Base-by-base conservation (phyloP, 1,140 invertebrate species). In the Cryptotermes secundus region DNA sequence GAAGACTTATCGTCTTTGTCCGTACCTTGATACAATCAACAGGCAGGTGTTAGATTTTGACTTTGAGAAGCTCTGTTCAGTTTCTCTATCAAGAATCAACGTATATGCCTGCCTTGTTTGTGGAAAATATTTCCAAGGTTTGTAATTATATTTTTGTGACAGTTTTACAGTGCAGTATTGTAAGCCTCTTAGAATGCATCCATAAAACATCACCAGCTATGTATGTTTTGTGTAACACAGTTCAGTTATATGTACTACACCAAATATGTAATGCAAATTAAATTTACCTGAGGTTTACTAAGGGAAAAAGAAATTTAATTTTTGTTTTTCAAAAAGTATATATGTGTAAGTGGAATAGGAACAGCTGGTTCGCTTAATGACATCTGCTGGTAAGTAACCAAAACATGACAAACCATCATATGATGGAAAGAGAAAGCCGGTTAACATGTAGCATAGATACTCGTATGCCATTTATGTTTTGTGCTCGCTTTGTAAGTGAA, bases 61-160 rank as follows among this genome's bases (percentile, higher is more conserved):
- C 92, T 99, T 99, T 93, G 99, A 99, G 90, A 99, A 99, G 90
- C 90, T 99, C 7, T 99, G 99, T 89, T 99, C 98, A 1, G 95
- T 99, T 34, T 99, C 98, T 6, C 90, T 99, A 79, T 99, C 98
- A 0, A 95, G 99, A 88, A 98, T 99, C 83, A 99, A 99, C 92
- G 98, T 99, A 35, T 99, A 99, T 90, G 99, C 98, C n/a, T 99
- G 99, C 89, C 92, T 99, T 49, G 98, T 99, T 3, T 99, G 99
- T 91, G 99, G 99, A 34, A 99, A 99, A 91, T 99, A 99, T 90
- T 99, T 99, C 89, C 99, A 96, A 92, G 94, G 94, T 92, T 88
- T 72, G 59, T 72, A 72, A 72, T 31, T 9, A 72, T 72, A n/a
- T 72, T 72, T n/a, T 3, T 72, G 59, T 31, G 31, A 72, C 14